phyloP scores from a whole-genome alignment of 2,888 invertebrate species.

The Thysanoteuthis rhombus region DNA sequence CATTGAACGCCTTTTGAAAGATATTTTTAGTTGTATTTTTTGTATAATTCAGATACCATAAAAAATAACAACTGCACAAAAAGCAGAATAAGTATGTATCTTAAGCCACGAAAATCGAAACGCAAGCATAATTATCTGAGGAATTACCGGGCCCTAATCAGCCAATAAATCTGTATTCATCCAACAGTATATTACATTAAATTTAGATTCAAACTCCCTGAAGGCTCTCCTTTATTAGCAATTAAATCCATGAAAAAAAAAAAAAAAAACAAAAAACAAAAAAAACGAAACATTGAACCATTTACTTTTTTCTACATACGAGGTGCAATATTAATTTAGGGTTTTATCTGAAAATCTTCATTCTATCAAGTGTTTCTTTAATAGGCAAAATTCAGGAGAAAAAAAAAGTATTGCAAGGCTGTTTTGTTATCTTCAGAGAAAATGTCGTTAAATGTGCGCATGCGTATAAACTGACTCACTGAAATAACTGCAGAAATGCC shows the following conservation, averaged over 20 bases:
- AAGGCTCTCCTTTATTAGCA: neutral
- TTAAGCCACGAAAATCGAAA: too few relatives aligned
- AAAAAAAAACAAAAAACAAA: too few relatives aligned
- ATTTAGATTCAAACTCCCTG: neutral
- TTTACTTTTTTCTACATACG: neutral
- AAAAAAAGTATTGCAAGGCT: neutral
- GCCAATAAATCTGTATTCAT: neutral
- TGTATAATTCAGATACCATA: too few relatives aligned
- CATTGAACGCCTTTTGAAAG: too few relatives aligned
- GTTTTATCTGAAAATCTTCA: neutral
- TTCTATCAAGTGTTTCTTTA: neutral
- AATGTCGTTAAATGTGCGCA: neutral
- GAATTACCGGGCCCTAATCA: neutral
- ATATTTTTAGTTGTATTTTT: too few relatives aligned
- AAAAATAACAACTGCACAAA: too few relatives aligned
- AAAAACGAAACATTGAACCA: neutral
- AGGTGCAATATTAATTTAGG: neutral
- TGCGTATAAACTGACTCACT: neutral
- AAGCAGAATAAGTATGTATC: too few relatives aligned
- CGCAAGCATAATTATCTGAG: neutral
- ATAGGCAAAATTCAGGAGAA: neutral
- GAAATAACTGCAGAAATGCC: neutral
- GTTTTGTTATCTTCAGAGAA: neutral
- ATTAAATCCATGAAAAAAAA: neutral
- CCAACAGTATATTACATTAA: neutral